A percentile compares a stretch with the other conserved stretches of the same genome.
Conservation (phyloP, 1,140 invertebrate species). For the Drosophila seguyi region DNA sequence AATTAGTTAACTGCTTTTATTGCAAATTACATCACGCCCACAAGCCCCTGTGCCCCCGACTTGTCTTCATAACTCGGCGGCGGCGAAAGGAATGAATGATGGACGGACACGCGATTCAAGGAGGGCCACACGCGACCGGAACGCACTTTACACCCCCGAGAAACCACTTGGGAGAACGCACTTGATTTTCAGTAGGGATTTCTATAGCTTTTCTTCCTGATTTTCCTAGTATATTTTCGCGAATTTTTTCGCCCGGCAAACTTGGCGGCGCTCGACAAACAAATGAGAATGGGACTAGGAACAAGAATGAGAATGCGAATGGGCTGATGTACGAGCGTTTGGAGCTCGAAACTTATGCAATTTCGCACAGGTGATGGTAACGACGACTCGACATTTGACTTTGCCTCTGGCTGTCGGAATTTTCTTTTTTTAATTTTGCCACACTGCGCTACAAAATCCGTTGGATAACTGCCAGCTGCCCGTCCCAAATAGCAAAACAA, state of each 20-base stretch:
- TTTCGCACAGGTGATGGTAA: constrained; percentile 68
- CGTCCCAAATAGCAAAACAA: constrained; percentile 31
- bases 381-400: constrained; percentile 77
- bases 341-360: constrained; percentile 70
- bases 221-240: constrained; percentile 8
- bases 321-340: constrained; percentile 62
- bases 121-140: constrained; percentile 71
- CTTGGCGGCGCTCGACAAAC: constrained; percentile 51
- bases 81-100: constrained; percentile 28
- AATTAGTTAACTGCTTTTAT: constrained; percentile 79
- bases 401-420: constrained; percentile 59
- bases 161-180: constrained; percentile 53
- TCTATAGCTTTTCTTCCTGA: not conserved
- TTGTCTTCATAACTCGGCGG: constrained; percentile 11
- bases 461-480: constrained; percentile 76
- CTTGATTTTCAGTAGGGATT: constrained; percentile 32
- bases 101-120: constrained; percentile 60
- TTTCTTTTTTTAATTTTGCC: constrained; percentile 65
- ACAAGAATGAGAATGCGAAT: constrained; percentile 19
- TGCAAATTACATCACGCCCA: constrained; percentile 82
- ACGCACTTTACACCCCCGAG: constrained; percentile 60
- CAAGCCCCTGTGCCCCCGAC: constrained; percentile 3
- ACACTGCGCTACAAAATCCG: constrained; percentile 60
- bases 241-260: constrained; percentile 20
- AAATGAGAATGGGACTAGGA: constrained; percentile 55